Evolutionary conservation across 2,888 invertebrate genomes (phyloP), one percentile per base, ranked within the genome.

Genomic region (Antheraea yamamai): DNA sequence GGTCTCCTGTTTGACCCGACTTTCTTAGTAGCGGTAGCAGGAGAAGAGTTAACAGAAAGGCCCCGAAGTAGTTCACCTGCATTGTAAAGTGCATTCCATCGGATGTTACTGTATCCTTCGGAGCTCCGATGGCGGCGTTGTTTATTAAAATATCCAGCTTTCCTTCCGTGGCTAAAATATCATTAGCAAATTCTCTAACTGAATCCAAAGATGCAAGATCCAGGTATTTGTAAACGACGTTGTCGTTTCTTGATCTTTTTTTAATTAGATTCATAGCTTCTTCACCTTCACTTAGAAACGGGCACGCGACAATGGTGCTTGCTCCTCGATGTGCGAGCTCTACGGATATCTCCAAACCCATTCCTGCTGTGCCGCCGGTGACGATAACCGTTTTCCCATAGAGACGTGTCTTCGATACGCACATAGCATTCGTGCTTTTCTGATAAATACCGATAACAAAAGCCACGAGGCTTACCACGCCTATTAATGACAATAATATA

Each of bases 21-120:
- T 95, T 96, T 87, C 96, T 97, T 79, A 98, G 86, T 78, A 98
- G 91, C 91, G 97, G 98, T 81, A 98, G 96, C 64, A 99, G 95
- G 58, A 99, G 95, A 87, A 98, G 97, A 0, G 99, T 99, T 73
- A 99, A 93, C 52, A 99, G 95, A 88, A 99, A 99, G 18, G 98
- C 97, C 0, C 99, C 99, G 88, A 97, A 98, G 85, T 99, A 98
- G 89, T 99, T 99, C 4, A 98, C 98, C 73, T 97, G 98, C 97
- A 98, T 98, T 16, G 97, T 97, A 78, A 97, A 93, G 87, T 98
- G 98, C 78, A 99, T 91, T 1, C 97, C 98, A 85, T 99, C 98
- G 82, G 96, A 96, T 30, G 97, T 97, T 75, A 95, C 93, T 18
- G 84, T 85, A 73, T 92, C 96, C 12, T 91, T 92, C 76, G 96